Evolutionary conservation across 2,113 vertebrate genomes (phyloP).

Genomic region (Peromyscus polionotus): DNA sequence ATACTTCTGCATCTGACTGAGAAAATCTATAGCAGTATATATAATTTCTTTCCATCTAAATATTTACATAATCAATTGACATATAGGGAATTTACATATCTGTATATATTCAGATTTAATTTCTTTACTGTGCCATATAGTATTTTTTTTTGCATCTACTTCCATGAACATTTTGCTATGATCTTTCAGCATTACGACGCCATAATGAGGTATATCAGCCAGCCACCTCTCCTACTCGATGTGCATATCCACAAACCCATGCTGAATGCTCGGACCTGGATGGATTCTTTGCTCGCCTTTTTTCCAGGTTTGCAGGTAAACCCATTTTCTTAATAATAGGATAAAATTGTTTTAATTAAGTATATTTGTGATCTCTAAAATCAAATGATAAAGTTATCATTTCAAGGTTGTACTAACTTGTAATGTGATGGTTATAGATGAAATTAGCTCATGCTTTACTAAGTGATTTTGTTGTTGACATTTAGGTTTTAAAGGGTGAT

Average conservation of each 20-base stretch:
- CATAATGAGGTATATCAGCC: constrained; percentile 99
- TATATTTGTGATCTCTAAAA: constrained; percentile 44
- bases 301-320: constrained; percentile 98
- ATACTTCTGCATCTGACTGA: background rate
- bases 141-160: background rate
- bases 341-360: constrained; percentile 18
- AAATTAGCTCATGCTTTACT: constrained; percentile 20
- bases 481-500: constrained; percentile 97
- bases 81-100: background rate
- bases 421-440: constrained; percentile 4
- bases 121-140: constrained; percentile 4
- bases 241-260: constrained; percentile 99
- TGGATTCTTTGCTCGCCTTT: constrained; percentile 98
- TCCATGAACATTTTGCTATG: background rate
- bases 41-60: constrained; percentile 31
- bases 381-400: constrained; percentile 4
- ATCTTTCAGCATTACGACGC: constrained; percentile 96
- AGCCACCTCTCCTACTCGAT: constrained; percentile 97
- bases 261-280: constrained; percentile 98
- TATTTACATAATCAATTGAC: background rate
- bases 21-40: background rate
- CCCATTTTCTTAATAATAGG: background rate
- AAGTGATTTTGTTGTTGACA: constrained; percentile 49
- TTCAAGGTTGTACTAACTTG: constrained; percentile 44
- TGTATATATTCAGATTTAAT: constrained; percentile 1